phyloP scores from a whole-genome alignment of 2,113 vertebrate genomes.

The Rostratula benghalensis region DNA sequence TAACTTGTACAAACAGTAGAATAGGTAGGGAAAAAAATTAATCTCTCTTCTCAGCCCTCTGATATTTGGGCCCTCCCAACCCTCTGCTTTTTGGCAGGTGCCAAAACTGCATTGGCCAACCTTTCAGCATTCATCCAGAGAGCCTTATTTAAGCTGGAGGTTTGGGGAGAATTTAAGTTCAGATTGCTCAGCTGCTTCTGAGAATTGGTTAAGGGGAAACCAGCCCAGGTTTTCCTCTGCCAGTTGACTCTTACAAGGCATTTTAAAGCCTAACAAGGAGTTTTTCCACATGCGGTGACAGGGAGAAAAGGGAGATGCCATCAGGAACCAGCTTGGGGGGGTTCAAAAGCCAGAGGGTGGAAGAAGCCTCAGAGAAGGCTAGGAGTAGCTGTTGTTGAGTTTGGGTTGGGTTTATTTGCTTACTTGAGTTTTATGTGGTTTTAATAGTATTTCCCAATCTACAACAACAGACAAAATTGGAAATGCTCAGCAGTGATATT shows the following conservation, averaged over 20 bases:
- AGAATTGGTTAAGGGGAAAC: not conserved
- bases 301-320: not conserved
- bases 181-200: not conserved
- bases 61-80: slow-evolving; percentile 8
- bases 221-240: not conserved
- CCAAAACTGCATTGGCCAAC: slow-evolving; percentile 21
- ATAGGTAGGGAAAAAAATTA: not conserved
- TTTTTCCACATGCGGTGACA: not conserved
- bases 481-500: not conserved
- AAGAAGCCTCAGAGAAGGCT: not conserved
- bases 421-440: not conserved
- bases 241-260: not conserved
- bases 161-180: slow-evolving; percentile 22
- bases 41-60: not conserved
- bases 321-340: not conserved
- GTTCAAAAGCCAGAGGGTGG: not conserved
- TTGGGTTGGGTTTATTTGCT: not conserved
- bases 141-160: not conserved
- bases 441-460: not conserved
- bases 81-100: slow-evolving; percentile 15
- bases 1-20: slow-evolving; percentile 31
- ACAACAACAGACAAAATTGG: not conserved
- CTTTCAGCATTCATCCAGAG: not conserved
- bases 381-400: not conserved
- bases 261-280: not conserved